These are phyloP conservation scores for Coracopsis vasa DNA, from an alignment of 2,113 vertebrate species.

Conservation along the genomic window DNA sequence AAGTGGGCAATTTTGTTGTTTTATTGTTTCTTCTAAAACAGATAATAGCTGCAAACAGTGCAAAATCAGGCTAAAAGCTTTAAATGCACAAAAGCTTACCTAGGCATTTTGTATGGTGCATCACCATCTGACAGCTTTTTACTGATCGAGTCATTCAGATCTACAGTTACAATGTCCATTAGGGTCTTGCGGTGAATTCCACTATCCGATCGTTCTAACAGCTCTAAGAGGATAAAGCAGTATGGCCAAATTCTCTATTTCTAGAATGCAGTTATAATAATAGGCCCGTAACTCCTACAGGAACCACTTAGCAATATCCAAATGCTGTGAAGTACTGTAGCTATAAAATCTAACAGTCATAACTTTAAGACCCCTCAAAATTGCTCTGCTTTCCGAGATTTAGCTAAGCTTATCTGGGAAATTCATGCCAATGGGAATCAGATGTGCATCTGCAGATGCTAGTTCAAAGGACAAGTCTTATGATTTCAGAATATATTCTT, in stretches of 20 bases:
- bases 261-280: not conserved
- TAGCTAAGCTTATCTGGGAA: not conserved
- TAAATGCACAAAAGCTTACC: not conserved
- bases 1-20: not conserved
- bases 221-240: not conserved
- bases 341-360: not conserved
- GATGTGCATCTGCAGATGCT: not conserved
- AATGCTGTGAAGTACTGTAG: not conserved
- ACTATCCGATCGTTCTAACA: not conserved
- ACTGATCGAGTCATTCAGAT: not conserved
- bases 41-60: not conserved
- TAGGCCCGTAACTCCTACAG: not conserved
- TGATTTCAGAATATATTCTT: not conserved
- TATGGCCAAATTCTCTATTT: not conserved
- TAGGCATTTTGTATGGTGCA: not conserved
- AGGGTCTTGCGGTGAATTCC: not conserved
- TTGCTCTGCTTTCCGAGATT: not conserved
- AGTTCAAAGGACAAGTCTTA: not conserved
- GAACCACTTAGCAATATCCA: not conserved
- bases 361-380: not conserved
- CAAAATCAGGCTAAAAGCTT: conserved; percentile 21
- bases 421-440: not conserved
- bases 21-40: conserved; percentile 15
- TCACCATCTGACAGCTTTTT: conserved; percentile 6
- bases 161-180: not conserved